Conservation (phyloP, 2,113 vertebrate genomes). For the Origma solitaria region DNA sequence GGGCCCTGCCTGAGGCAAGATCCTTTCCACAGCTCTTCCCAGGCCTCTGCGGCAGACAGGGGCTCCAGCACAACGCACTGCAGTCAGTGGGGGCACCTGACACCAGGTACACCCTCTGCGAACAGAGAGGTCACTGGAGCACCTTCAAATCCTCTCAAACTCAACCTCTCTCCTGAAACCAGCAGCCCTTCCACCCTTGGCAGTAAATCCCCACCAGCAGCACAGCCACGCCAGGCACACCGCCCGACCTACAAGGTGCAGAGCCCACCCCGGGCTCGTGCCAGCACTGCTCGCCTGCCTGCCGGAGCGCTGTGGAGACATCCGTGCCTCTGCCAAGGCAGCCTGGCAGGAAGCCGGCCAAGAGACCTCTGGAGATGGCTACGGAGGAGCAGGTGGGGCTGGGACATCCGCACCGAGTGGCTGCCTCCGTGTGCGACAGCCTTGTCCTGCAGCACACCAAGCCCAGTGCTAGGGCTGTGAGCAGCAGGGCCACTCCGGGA, state of each 20-base stretch:
- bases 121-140: background rate
- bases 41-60: background rate
- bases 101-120: background rate
- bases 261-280: background rate
- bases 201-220: background rate
- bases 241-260: accelerated
- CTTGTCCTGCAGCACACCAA: accelerated
- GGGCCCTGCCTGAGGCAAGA: background rate
- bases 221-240: accelerated
- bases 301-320: background rate
- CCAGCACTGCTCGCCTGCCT: background rate
- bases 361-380: background rate
- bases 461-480: accelerated
- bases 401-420: background rate
- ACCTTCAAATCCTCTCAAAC: background rate
- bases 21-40: background rate
- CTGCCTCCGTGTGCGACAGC: background rate
- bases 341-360: background rate
- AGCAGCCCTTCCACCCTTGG: background rate
- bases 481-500: accelerated
- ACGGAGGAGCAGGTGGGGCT: background rate
- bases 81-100: background rate
- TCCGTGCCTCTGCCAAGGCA: background rate
- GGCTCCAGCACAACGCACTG: background rate
- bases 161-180: background rate